Percentiles rank a stretch among this genome's conserved stretches.
Evolutionary conservation across 2,113 vertebrate species (phyloP).

Genomic region (Rhinoptilus africanus): DNA sequence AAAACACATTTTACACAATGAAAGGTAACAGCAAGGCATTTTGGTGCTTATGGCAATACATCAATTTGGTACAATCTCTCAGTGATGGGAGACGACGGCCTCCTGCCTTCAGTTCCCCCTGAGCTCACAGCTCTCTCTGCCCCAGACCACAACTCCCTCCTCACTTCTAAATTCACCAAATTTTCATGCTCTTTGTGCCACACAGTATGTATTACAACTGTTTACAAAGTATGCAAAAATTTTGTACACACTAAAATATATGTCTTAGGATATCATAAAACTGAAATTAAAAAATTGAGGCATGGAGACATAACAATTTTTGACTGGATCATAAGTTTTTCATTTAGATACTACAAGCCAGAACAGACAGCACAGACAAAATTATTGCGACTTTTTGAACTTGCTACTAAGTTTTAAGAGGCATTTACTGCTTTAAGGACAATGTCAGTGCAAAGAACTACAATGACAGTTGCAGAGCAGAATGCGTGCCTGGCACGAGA

Average conservation of each 20-base stretch:
- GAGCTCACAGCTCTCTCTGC: neutral
- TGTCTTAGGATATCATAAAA: neutral
- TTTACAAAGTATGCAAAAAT: neutral
- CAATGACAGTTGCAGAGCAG: neutral
- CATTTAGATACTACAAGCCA: neutral
- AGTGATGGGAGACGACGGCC: neutral
- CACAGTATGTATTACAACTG: neutral
- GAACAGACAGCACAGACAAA: neutral
- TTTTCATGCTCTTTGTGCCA: neutral
- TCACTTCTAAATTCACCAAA: neutral
- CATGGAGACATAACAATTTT: neutral
- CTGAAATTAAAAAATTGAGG: neutral
- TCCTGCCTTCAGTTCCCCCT: neutral
- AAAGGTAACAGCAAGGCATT: neutral
- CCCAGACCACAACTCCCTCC: neutral
- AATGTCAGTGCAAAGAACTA: neutral
- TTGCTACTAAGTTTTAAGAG: neutral
- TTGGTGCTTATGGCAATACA: neutral
- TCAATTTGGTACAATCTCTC: neutral
- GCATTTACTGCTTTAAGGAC: neutral
- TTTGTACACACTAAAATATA: neutral
- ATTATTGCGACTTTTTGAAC: neutral
- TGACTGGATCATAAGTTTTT: neutral
- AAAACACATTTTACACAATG: neutral
- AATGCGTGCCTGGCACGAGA: neutral